A percentile compares a stretch with the other conserved stretches of the same genome.
Evolutionary conservation across 2,797 vertebrate species (phyloP).

Genomic region (Florisuga fusca): DNA sequence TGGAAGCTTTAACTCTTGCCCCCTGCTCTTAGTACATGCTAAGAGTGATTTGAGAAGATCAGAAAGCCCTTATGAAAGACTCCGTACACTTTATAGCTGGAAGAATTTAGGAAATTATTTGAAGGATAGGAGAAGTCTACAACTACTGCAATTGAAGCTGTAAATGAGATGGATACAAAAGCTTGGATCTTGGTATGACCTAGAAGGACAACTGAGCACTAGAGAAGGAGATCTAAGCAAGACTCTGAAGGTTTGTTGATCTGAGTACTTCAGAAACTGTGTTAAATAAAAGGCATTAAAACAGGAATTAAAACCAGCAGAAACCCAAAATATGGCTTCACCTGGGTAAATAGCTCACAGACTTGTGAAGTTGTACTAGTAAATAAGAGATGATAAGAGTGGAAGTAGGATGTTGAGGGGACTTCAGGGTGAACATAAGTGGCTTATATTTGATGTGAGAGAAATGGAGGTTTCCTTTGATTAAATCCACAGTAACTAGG

Average conservation of each 20-base stretch:
- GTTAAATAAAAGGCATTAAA: conserved; percentile 28
- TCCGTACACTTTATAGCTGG: background rate
- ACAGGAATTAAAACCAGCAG: conserved; percentile 3
- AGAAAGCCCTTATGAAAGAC: background rate
- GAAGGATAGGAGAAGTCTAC: background rate
- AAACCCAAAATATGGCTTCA: background rate
- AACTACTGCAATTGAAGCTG: background rate
- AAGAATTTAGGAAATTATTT: background rate
- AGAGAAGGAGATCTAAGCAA: background rate
- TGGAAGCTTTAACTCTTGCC: background rate
- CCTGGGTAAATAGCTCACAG: background rate
- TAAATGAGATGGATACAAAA: background rate
- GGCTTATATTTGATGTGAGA: background rate
- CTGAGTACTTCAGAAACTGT: background rate
- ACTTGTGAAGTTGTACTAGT: background rate
- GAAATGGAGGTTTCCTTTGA: background rate
- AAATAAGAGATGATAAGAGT: background rate
- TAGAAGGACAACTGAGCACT: background rate
- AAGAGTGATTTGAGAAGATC: background rate
- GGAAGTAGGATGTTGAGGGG: background rate
- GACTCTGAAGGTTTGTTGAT: background rate
- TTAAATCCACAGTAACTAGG: background rate
- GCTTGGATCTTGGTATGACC: background rate
- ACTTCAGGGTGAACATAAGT: background rate
- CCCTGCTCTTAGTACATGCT: background rate